These are phyloP conservation scores for Zosterops hypoxanthus DNA, from an alignment of 2,113 vertebrate species.

Conservation along the genomic window DNA sequence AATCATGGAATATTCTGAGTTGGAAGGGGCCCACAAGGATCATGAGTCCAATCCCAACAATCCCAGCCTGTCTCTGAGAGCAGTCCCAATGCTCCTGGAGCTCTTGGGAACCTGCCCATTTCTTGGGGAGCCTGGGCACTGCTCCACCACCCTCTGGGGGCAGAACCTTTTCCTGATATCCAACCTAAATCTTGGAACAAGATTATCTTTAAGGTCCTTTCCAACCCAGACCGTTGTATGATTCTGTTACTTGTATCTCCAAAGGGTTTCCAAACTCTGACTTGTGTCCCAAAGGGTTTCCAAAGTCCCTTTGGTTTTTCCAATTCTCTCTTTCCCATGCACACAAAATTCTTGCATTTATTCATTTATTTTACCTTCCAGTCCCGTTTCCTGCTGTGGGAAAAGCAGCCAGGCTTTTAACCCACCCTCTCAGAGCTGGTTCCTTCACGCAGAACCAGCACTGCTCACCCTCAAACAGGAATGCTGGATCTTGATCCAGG, in stretches of 20 bases:
- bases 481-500: not conserved
- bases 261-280: not conserved
- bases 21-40: too few relatives aligned
- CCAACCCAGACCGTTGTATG: too few relatives aligned
- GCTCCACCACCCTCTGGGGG: too few relatives aligned
- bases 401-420: not conserved
- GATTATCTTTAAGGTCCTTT: too few relatives aligned
- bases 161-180: too few relatives aligned
- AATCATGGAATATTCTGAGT: not conserved
- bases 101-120: too few relatives aligned
- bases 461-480: not conserved
- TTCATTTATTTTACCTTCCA: not conserved
- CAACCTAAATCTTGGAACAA: too few relatives aligned
- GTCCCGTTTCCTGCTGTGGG: not conserved
- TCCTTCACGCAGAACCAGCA: not conserved
- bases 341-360: not conserved
- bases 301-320: not conserved
- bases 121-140: too few relatives aligned
- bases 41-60: too few relatives aligned
- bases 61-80: too few relatives aligned
- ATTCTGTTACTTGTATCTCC: not conserved
- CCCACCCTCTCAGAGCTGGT: not conserved
- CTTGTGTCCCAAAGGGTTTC: not conserved
- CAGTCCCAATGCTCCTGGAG: too few relatives aligned
- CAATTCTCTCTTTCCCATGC: not conserved